These are phyloP conservation scores for Oophaga sylvatica DNA, from an alignment of 2,797 vertebrate genomes.

Conservation along the genomic window DNA sequence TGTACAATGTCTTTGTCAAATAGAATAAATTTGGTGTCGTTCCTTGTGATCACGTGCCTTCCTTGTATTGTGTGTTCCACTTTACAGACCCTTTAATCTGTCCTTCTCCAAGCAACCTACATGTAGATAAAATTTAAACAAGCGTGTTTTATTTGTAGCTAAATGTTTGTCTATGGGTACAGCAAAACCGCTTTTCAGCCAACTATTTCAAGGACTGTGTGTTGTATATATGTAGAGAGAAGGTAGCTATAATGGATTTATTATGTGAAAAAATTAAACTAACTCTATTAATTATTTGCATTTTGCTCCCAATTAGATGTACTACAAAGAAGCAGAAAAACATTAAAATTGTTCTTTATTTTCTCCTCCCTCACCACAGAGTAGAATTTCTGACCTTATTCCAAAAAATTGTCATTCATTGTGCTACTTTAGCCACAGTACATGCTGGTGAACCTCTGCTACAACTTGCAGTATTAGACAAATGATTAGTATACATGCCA, in stretches of 20 bases:
- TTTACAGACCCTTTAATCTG: background rate
- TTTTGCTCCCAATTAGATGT: background rate
- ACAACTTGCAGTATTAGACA: background rate
- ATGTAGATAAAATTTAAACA: background rate
- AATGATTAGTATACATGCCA: background rate
- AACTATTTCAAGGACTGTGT: background rate
- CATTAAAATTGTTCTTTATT: background rate
- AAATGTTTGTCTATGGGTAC: background rate
- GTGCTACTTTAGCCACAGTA: background rate
- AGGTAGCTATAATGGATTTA: background rate
- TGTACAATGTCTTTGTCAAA: background rate
- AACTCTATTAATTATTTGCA: too few species aligned
- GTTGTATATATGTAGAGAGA: background rate
- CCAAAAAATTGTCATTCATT: background rate
- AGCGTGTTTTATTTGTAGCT: background rate
- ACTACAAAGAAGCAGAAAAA: background rate
- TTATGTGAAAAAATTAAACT: too few species aligned
- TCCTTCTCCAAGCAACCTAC: background rate
- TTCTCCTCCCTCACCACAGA: background rate
- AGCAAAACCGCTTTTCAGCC: background rate
- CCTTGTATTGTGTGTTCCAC: background rate
- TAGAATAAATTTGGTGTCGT: background rate
- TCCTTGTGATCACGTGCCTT: background rate
- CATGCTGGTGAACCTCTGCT: background rate
- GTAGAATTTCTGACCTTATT: background rate